phyloP scores from a whole-genome alignment of 1,140 invertebrate genomes.

The Wiebesia pumilae region DNA sequence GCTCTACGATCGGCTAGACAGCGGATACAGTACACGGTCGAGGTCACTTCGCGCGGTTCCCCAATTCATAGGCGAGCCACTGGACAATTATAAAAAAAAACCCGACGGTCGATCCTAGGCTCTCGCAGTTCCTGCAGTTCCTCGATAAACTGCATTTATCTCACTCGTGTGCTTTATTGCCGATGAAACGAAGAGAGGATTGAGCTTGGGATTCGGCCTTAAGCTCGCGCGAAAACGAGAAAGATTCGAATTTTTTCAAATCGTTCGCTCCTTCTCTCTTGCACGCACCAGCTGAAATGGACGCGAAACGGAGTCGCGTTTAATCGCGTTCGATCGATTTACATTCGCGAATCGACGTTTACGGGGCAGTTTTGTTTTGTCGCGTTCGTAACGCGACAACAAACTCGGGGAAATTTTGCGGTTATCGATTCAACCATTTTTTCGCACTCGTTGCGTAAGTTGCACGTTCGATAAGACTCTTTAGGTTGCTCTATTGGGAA shows the following conservation, averaged over 20 bases:
- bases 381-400: not conserved
- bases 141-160: not conserved
- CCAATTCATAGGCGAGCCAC: not conserved
- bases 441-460: conserved; percentile 25
- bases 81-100: not conserved
- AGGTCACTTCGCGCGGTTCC: not conserved
- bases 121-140: not conserved
- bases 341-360: not conserved
- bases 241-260: too few species aligned
- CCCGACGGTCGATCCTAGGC: too few species aligned
- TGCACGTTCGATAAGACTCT: not conserved
- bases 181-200: not conserved
- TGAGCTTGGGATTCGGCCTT: not conserved
- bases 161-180: not conserved
- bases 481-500: not conserved
- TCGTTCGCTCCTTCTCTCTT: too few species aligned
- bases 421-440: conserved; percentile 8
- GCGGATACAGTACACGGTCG: too few species aligned
- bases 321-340: too few species aligned
- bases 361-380: not conserved
- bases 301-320: not conserved
- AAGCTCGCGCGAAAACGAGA: not conserved
- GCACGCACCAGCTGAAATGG: too few species aligned
- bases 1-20: not conserved
- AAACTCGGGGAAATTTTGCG: not conserved